Conservation (phyloP, 2,888 invertebrate species). For the Tiliacea citrago region DNA sequence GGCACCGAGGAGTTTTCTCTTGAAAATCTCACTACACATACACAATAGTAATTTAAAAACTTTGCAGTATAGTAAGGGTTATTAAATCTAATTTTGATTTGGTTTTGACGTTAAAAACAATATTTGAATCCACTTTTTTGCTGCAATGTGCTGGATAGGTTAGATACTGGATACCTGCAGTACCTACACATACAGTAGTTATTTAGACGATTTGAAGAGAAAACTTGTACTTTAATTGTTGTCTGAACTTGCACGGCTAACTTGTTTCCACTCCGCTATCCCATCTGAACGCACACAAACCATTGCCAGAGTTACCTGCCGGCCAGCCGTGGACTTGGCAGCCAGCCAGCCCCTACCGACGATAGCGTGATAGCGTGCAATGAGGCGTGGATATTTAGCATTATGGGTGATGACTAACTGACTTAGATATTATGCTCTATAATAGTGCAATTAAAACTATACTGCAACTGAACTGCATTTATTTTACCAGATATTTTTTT, state of each 20-base stretch:
- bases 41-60: not conserved
- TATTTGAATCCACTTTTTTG: not conserved
- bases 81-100: not conserved
- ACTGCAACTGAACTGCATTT: not conserved
- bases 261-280: constrained; percentile 35
- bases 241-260: not conserved
- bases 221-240: not conserved
- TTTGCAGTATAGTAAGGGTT: not conserved
- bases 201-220: not conserved
- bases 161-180: not conserved
- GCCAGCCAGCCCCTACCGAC: constrained; percentile 57
- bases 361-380: constrained; percentile 65
- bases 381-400: constrained; percentile 64
- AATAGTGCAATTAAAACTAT: constrained; percentile 16
- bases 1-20: not conserved
- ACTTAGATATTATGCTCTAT: constrained; percentile 48
- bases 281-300: constrained; percentile 39
- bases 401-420: constrained; percentile 55
- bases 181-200: not conserved
- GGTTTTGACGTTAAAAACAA: not conserved
- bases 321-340: constrained; percentile 62
- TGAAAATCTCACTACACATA: not conserved
- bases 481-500: not conserved
- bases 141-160: not conserved
- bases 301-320: constrained; percentile 65